Base-by-base conservation (phyloP, 2,113 vertebrate genomes). In the Boleophthalmus pectinirostris region DNA sequence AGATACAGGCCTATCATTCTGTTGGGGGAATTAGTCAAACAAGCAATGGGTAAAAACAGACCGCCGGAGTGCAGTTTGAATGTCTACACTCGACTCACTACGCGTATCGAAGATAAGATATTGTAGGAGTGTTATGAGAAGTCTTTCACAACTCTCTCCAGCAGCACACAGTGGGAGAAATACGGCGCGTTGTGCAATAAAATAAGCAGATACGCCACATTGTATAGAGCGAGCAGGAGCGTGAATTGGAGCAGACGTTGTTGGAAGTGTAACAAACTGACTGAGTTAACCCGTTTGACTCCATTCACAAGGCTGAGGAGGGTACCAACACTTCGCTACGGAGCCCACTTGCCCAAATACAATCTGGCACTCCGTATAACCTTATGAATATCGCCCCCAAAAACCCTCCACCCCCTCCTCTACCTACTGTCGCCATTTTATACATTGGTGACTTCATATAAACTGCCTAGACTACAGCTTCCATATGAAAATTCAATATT, bases 351-450 rank as follows among this genome's bases (percentile, higher is more conserved):
- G 75, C 80, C 33, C 78, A 77, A 77, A 73, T 53, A 57, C 87
- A 77, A 87, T 77, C 81, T 74, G 81, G 46, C 76, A 78, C 83
- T 88, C 88, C 77, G 81, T 75, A 89, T 82, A 79, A 85, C 85
- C 86, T 88, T 84, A 85, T 86, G 77, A 88, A 90, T 87, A 92
- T 87, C 85, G 85, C 87, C 87, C 74, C 65, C 65, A 20, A 78
- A 87, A 92, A 82, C 81, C 88, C 87, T 87, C 91, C 91, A 83
- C 85, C 91, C 85, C 87, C 80, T 81, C 90, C 91, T 89, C 89
- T 85, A 89, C 92, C 90, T 91, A 90, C 92, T 94, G 93, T 94
- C 93, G 93, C 93, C 93, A 94, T 94, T 94, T 94, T 94, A 94
- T 91, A 93, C 91, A 92, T 93, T 88, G 91, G 90, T 90, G 92